Evolutionary conservation across 2,797 vertebrate genomes (phyloP).

Genomic region (Acipenser transmontanus): DNA sequence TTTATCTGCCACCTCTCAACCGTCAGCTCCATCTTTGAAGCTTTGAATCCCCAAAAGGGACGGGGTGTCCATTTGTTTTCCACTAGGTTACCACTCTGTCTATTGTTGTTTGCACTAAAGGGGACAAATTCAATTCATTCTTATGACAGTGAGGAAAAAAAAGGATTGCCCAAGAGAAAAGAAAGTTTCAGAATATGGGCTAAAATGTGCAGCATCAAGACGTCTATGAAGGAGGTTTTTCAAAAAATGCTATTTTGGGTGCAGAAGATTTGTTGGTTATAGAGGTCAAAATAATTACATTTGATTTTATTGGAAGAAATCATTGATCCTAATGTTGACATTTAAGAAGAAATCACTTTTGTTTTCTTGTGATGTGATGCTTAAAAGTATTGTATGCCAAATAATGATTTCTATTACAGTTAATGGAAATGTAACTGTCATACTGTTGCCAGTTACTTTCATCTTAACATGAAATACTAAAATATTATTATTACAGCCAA

Average conservation of each 20-base stretch:
- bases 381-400: too few relatives aligned
- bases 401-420: too few relatives aligned
- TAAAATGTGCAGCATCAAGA: conserved; percentile 40
- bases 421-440: too few relatives aligned
- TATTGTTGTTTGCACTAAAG: conserved; percentile 98
- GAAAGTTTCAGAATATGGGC: conserved; percentile 72
- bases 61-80: conserved; percentile 93
- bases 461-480: too few relatives aligned
- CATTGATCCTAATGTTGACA: neutral
- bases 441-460: too few relatives aligned
- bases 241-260: neutral
- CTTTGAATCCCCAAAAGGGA: conserved; percentile 90
- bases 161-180: conserved; percentile 72
- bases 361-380: too few relatives aligned
- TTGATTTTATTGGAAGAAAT: conserved; percentile 11
- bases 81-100: conserved; percentile 90
- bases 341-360: too few relatives aligned
- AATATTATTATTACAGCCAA: too few relatives aligned
- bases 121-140: conserved; percentile 98
- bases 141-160: conserved; percentile 69
- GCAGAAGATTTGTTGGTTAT: neutral
- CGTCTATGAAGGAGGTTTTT: conserved; percentile 34
- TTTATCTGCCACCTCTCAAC: conserved; percentile 81
- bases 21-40: conserved; percentile 69
- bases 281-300: conserved; percentile 27